phyloP scores from a whole-genome alignment of 2,797 vertebrate genomes.

The Sardinella longiceps region DNA sequence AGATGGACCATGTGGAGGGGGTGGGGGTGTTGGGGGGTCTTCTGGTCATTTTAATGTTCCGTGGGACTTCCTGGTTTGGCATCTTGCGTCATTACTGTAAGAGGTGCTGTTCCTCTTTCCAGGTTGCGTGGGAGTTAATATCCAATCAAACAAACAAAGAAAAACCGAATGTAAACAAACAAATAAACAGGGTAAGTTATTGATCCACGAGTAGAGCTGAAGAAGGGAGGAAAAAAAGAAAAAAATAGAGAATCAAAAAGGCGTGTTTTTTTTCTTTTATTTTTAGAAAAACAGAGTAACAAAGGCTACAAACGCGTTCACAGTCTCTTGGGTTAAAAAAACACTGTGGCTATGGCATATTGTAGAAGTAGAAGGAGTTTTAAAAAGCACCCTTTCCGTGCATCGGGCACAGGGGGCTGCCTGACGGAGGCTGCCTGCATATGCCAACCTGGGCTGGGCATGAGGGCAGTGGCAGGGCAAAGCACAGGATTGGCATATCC shows the following conservation, averaged over 20 bases:
- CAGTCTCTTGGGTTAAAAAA: slow-evolving; percentile 68
- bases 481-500: background rate
- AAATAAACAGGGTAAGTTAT: background rate
- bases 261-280: too few species aligned
- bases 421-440: background rate
- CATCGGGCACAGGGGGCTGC: too few species aligned
- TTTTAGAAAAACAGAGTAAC: slow-evolving; percentile 69
- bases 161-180: background rate
- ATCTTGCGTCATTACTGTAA: background rate
- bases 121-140: background rate
- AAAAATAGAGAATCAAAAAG: background rate
- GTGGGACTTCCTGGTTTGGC: slow-evolving; percentile 19
- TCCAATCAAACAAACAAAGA: slow-evolving; percentile 34
- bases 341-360: slow-evolving; percentile 52
- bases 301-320: slow-evolving; percentile 72
- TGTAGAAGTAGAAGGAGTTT: slow-evolving; percentile 59
- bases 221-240: background rate
- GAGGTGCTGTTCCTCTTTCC: background rate
- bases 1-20: too few species aligned
- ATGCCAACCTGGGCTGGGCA: background rate
- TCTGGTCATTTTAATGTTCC: background rate
- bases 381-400: slow-evolving; percentile 69
- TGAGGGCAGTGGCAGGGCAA: slow-evolving; percentile 5
- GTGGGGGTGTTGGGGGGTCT: too few species aligned
- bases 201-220: background rate